Conservation (phyloP, 2,113 vertebrate species). For the Solea senegalensis region DNA sequence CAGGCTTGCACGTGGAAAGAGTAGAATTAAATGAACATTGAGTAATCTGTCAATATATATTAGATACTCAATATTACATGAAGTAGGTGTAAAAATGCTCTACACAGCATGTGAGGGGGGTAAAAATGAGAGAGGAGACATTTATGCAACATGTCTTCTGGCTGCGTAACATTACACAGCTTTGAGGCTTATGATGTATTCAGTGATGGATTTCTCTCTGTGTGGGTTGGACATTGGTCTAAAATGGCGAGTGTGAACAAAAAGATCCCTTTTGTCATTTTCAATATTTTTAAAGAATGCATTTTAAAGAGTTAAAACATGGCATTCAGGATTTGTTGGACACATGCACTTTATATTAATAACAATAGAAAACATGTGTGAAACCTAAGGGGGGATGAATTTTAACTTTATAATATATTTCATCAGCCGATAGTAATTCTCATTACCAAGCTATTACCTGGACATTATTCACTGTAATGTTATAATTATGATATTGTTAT, state of each 20-base stretch:
- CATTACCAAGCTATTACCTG: too few relatives aligned
- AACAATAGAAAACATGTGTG: too few relatives aligned
- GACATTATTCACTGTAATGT: too few relatives aligned
- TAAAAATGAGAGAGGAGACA: not conserved
- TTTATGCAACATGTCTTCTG: not conserved
- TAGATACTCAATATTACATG: slow-evolving; percentile 20
- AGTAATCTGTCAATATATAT: slow-evolving; percentile 28
- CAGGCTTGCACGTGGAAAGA: slow-evolving; percentile 18
- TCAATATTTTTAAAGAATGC: not conserved
- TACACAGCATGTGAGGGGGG: not conserved
- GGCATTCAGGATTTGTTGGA: too few relatives aligned
- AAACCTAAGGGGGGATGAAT: too few relatives aligned
- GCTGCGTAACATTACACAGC: too few relatives aligned
- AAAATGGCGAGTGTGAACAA: slow-evolving; percentile 5
- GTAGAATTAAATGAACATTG: slow-evolving; percentile 20
- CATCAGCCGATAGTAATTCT: too few relatives aligned
- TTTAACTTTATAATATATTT: too few relatives aligned
- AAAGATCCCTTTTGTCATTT: not conserved
- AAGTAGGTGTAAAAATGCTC: not conserved
- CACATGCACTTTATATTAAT: too few relatives aligned
- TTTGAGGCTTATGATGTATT: too few relatives aligned
- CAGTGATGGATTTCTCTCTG: not conserved
- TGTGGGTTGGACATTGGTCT: slow-evolving; percentile 1
- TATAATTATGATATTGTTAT: too few relatives aligned
- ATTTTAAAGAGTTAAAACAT: too few relatives aligned